phyloP scores from a whole-genome alignment of 2,113 vertebrate species.

The Haliaeetus leucogaster region DNA sequence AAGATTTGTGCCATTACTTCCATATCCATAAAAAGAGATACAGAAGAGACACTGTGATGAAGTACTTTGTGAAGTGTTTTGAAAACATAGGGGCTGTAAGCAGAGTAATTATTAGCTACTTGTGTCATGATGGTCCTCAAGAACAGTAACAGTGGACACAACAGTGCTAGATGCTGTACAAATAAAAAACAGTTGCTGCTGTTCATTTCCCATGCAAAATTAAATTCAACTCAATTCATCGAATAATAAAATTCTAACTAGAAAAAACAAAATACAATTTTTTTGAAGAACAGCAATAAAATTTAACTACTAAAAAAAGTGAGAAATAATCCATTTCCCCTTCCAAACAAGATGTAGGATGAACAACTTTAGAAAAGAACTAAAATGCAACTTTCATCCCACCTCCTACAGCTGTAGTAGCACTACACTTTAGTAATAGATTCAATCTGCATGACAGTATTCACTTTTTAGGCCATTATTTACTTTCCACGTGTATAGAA shows the following conservation, averaged over 20 bases:
- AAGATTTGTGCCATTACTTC: not conserved
- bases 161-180: not conserved
- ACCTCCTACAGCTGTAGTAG: not conserved
- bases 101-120: not conserved
- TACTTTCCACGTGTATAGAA: not conserved
- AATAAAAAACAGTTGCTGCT: not conserved
- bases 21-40: not conserved
- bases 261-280: not conserved
- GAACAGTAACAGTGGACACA: not conserved
- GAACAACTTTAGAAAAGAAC: not conserved
- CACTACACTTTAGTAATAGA: not conserved
- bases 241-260: not conserved
- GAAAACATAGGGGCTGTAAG: not conserved
- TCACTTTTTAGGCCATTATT: not conserved
- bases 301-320: not conserved
- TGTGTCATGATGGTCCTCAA: not conserved
- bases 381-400: not conserved
- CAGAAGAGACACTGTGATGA: not conserved
- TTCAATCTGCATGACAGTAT: not conserved
- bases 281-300: not conserved
- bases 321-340: not conserved
- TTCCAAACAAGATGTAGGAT: not conserved
- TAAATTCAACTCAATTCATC: not conserved
- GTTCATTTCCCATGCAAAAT: not conserved
- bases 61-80: not conserved